These are phyloP conservation scores for Lepidostoma basale DNA, from an alignment of 1,140 invertebrate genomes.

Conservation along the genomic window DNA sequence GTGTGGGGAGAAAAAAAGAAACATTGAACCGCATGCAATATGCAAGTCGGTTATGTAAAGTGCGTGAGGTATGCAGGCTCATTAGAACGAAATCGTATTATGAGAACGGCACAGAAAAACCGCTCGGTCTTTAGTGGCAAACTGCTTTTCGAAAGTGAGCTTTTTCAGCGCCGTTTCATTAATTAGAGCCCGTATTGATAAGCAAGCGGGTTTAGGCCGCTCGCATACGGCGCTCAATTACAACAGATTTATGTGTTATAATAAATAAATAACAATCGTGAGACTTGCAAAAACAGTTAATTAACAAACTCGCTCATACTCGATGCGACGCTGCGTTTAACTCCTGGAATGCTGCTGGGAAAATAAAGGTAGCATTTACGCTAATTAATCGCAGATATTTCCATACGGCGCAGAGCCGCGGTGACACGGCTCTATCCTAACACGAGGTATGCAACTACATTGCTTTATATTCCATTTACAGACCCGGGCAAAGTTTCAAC, in stretches of 20 bases:
- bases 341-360: neutral
- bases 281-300: constrained; percentile 20
- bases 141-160: constrained; percentile 17
- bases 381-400: neutral
- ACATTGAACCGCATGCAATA: no score
- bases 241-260: constrained; percentile 21
- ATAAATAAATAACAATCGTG: constrained; percentile 25
- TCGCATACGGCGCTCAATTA: constrained; percentile 22
- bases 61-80: constrained; percentile 18
- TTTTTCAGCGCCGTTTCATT: constrained; percentile 16
- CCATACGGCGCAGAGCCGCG: neutral
- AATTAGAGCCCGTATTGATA: constrained; percentile 21
- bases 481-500: no score
- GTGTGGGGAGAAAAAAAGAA: no score
- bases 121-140: neutral
- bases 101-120: constrained; percentile 1
- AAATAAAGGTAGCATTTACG: neutral
- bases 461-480: no score
- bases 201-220: neutral
- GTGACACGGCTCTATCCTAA: no score
- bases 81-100: constrained; percentile 13
- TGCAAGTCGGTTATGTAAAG: neutral
- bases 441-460: no score
- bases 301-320: constrained; percentile 17
- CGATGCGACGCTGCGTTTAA: neutral